phyloP scores from a whole-genome alignment of 2,888 invertebrate genomes.

The Drosophila sordidula region DNA sequence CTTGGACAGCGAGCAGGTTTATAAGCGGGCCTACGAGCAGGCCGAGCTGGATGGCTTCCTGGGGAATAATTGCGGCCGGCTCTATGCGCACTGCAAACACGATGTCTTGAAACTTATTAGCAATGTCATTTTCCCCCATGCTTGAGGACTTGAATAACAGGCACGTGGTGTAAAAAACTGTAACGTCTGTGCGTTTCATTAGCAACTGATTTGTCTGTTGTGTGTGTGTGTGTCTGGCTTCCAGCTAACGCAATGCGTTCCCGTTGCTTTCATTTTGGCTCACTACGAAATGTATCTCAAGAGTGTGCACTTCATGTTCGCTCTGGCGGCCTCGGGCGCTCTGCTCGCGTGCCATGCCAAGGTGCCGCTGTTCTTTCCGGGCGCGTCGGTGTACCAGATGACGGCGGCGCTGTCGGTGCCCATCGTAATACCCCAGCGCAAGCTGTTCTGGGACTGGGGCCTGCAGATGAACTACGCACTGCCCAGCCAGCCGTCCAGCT shows the following conservation, averaged over 20 bases:
- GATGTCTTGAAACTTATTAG: conserved; percentile 70
- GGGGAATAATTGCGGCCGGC: conserved; percentile 71
- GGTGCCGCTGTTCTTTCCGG: conserved; percentile 54
- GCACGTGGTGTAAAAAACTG: conserved; percentile 25
- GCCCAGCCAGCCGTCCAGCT: conserved; percentile 66
- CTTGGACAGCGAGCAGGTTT: conserved; percentile 85
- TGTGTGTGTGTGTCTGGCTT: conserved; percentile 9
- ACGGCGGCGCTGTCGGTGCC: conserved; percentile 79
- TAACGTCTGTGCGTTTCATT: conserved; percentile 55
- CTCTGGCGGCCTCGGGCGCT: conserved; percentile 17
- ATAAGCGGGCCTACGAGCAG: conserved; percentile 81
- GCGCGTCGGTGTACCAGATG: conserved; percentile 63
- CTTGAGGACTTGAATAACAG: conserved; percentile 10
- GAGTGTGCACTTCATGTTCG: conserved; percentile 31
- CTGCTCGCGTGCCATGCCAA: conserved; percentile 24
- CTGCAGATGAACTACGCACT: conserved; percentile 81
- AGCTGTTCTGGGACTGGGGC: conserved; percentile 81
- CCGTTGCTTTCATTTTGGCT: not conserved
- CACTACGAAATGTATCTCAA: conserved; percentile 54
- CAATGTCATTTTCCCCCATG: conserved; percentile 58
- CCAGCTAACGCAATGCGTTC: conserved; percentile 34
- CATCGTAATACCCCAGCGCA: conserved; percentile 64
- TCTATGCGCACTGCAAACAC: conserved; percentile 75
- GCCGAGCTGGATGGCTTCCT: conserved; percentile 79
- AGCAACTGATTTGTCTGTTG: conserved; percentile 50